These are phyloP conservation scores for Drepana falcataria DNA, from an alignment of 2,888 invertebrate species.

Conservation along the genomic window DNA sequence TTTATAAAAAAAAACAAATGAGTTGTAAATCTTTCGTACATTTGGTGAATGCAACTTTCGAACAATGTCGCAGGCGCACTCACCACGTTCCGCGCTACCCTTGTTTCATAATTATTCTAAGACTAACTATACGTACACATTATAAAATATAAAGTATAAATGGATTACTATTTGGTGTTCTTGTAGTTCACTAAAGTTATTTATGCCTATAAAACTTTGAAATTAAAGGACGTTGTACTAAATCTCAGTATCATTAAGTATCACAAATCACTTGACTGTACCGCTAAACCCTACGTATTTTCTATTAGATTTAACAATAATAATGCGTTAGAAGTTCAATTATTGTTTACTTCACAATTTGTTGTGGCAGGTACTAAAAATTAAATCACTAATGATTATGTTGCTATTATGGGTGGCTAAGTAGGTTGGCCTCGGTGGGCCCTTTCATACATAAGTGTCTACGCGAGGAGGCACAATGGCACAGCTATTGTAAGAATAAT, in stretches of 20 bases:
- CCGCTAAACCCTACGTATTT: slow-evolving; percentile 57
- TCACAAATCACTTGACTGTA: slow-evolving; percentile 68
- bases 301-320: slow-evolving; percentile 46
- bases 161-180: slow-evolving; percentile 70
- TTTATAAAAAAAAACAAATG: background rate
- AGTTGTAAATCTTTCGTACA: background rate
- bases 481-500: slow-evolving; percentile 49
- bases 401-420: background rate
- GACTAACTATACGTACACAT: slow-evolving; percentile 36
- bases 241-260: slow-evolving; percentile 72
- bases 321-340: slow-evolving; percentile 49
- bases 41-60: background rate
- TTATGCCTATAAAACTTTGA: slow-evolving; percentile 57
- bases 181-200: slow-evolving; percentile 64
- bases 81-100: slow-evolving; percentile 12
- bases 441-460: slow-evolving; percentile 16
- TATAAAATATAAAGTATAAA: too few relatives aligned
- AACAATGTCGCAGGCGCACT: background rate
- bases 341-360: slow-evolving; percentile 25
- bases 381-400: too few relatives aligned
- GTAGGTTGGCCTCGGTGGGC: background rate
- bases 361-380: slow-evolving; percentile 8
- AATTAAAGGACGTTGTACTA: slow-evolving; percentile 72
- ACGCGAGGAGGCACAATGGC: slow-evolving; percentile 66
- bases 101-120: slow-evolving; percentile 10